These are phyloP conservation scores for Polydrusus tereticollis DNA, from an alignment of 2,888 invertebrate genomes.

Conservation along the genomic window DNA sequence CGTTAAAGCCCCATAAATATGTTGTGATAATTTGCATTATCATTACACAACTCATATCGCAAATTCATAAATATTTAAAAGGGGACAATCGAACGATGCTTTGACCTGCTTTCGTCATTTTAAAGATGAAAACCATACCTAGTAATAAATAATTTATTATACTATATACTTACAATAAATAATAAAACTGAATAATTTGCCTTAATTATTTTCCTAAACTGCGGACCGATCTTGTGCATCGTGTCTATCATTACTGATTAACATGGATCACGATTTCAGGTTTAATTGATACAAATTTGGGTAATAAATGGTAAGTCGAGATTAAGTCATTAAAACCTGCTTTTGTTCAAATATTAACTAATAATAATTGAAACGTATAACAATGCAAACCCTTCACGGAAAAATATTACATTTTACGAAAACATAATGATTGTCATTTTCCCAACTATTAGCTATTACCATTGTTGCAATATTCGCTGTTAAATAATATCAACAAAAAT, in stretches of 20 bases:
- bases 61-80: conserved; percentile 17
- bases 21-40: background rate
- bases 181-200: background rate
- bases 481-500: no score
- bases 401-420: no score
- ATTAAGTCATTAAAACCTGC: no score
- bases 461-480: no score
- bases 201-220: background rate
- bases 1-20: no score
- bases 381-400: no score
- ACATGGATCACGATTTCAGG: conserved; percentile 1
- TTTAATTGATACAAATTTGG: background rate
- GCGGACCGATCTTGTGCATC: background rate
- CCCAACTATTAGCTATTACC: no score
- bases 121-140: background rate
- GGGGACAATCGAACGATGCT: background rate
- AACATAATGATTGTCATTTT: no score
- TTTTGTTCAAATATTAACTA: no score
- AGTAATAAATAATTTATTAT: no score
- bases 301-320: background rate
- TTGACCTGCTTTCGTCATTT: conserved; percentile 8
- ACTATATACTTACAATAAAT: no score
- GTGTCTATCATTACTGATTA: background rate
- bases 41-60: background rate
- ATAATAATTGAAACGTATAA: no score